Conservation (phyloP, 1,140 invertebrate genomes). For the Mactra quadrangularis region DNA sequence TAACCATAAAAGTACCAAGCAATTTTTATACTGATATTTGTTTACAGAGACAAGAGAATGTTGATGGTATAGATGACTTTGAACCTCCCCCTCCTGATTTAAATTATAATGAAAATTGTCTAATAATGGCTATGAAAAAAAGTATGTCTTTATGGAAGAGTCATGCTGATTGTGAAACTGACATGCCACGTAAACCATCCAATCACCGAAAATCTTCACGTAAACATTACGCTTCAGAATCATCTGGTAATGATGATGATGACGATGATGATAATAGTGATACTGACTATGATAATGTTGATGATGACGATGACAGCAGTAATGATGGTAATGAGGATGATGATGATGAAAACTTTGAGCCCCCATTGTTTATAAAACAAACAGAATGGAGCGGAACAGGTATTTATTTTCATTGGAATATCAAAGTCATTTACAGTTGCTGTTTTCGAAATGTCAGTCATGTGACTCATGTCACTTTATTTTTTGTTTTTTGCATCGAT, state of each 20-base stretch:
- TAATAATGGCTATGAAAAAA: conserved; percentile 29
- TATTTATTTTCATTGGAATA: neutral
- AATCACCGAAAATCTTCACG: neutral
- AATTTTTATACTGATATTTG: no score
- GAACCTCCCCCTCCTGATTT: conserved; percentile 26
- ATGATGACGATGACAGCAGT: neutral
- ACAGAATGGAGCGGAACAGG: conserved; percentile 43
- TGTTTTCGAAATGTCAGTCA: neutral
- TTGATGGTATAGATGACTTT: neutral
- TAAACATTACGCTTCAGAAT: neutral
- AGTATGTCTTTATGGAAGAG: conserved; percentile 52
- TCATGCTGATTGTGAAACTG: conserved; percentile 19
- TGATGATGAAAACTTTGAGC: conserved; percentile 66
- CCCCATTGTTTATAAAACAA: conserved; percentile 21
- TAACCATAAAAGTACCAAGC: no score
- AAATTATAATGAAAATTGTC: conserved; percentile 41
- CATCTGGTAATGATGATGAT: neutral
- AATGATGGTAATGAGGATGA: conserved; percentile 36
- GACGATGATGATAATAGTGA: neutral
- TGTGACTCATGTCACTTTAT: neutral
- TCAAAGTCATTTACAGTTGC: no score
- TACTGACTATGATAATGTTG: neutral
- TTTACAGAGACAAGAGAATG: no score
- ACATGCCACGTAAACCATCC: neutral
- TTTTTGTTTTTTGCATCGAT: neutral